Conservation (phyloP, 2,888 invertebrate species). For the Mongoloraphidia duomilia region DNA sequence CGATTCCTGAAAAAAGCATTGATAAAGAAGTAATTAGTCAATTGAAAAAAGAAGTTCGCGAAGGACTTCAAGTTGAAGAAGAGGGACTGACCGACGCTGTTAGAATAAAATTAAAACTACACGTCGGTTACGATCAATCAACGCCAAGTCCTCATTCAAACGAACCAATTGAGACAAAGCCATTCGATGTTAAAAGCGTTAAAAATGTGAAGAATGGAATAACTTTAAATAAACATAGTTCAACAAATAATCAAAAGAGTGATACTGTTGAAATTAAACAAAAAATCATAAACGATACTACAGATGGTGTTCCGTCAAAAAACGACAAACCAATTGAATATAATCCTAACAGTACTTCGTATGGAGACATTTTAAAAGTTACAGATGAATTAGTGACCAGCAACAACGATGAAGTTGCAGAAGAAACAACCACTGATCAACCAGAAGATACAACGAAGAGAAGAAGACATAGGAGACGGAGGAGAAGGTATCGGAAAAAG, state of each 20-base stretch:
- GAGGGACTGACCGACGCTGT: constrained; percentile 64
- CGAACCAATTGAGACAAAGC: constrained; percentile 31
- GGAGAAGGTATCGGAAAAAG: constrained; percentile 5
- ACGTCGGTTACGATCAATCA: constrained; percentile 27
- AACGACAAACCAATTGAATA: too few species aligned
- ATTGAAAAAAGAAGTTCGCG: constrained; percentile 67
- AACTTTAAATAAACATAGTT: too few species aligned
- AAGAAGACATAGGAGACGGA: constrained; percentile 2
- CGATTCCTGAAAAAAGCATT: constrained; percentile 47
- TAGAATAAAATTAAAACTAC: constrained; percentile 50
- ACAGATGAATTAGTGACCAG: too few species aligned
- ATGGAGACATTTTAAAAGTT: too few species aligned
- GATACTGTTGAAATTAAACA: too few species aligned
- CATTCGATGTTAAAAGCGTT: constrained; percentile 12
- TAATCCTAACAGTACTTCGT: too few species aligned
- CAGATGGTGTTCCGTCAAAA: too few species aligned
- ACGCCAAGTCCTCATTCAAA: constrained; percentile 1
- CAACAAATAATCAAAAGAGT: too few species aligned
- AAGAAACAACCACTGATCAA: too few species aligned
- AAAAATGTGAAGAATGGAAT: too few species aligned
- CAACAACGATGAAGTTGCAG: too few species aligned
- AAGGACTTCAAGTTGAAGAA: constrained; percentile 72
- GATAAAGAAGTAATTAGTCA: constrained; percentile 60
- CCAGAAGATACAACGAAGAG: not conserved
- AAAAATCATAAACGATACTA: too few species aligned